Evolutionary conservation across 1,140 invertebrate species (phyloP).

Genomic region (Oscheius sp.): DNA sequence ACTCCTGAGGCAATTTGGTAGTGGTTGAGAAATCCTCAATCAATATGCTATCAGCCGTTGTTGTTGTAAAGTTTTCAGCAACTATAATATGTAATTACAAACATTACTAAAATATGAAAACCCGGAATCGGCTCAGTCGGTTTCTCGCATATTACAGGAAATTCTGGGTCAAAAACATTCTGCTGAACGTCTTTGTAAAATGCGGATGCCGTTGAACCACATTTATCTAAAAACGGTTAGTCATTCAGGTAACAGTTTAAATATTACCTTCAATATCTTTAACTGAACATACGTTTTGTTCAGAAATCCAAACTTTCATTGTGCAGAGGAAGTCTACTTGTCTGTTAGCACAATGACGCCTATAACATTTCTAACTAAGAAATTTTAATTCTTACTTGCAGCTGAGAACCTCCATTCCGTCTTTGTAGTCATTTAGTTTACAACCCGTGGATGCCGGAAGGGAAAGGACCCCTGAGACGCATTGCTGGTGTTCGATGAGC

Average conservation of each 20-base stretch:
- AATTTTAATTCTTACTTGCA: constrained; percentile 20
- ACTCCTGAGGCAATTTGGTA: too few species aligned
- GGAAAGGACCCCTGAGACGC: constrained; percentile 21
- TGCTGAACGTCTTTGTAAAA: constrained; percentile 27
- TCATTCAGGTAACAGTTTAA: background rate
- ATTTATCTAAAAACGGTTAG: constrained; percentile 15
- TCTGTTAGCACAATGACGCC: constrained; percentile 18
- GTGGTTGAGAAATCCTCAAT: too few species aligned
- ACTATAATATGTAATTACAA: too few species aligned
- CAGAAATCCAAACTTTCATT: constrained; percentile 32
- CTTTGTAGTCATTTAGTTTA: constrained; percentile 3
- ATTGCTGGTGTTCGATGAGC: constrained; percentile 30
- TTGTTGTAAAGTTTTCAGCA: too few species aligned
- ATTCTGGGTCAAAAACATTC: constrained; percentile 29
- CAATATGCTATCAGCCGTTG: too few species aligned
- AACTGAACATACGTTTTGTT: constrained; percentile 32
- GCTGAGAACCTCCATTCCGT: constrained; percentile 16
- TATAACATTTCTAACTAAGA: background rate
- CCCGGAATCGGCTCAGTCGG: too few species aligned
- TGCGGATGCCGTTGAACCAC: constrained; percentile 17
- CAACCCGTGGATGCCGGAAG: constrained; percentile 24
- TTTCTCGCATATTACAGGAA: constrained; percentile 29
- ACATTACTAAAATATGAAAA: too few species aligned
- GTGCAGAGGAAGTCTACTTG: constrained; percentile 27
- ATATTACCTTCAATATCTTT: constrained; percentile 24